Evolutionary conservation across 2,888 invertebrate species (phyloP).

Genomic region (Caenorhabditis virilis): DNA sequence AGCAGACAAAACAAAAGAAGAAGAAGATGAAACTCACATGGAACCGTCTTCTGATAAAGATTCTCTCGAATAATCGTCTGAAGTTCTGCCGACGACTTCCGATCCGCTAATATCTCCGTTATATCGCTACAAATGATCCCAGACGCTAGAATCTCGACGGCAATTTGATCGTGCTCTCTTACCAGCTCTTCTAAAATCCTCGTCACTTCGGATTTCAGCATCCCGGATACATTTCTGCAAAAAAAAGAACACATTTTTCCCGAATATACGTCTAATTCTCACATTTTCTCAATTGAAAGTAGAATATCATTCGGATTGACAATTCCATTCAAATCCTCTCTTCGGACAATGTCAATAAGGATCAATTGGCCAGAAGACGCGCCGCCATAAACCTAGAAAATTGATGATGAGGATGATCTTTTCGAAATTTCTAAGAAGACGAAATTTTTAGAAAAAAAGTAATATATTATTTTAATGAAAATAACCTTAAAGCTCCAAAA

Average conservation of each 20-base stretch:
- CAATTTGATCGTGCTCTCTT: constrained; percentile 44
- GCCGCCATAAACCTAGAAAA: constrained; percentile 44
- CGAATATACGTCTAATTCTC: constrained; percentile 10
- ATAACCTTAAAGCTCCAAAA: too few relatives aligned
- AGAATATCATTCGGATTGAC: constrained; percentile 46
- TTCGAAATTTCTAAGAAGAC: neutral
- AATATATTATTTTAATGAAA: too few relatives aligned
- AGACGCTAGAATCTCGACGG: constrained; percentile 49
- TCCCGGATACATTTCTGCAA: constrained; percentile 48
- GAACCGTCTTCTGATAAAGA: constrained; percentile 75
- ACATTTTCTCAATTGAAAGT: constrained; percentile 44
- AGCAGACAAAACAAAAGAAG: neutral
- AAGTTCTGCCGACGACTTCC: constrained; percentile 69
- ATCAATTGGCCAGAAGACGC: constrained; percentile 42
- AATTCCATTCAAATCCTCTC: constrained; percentile 46
- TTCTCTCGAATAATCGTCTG: constrained; percentile 77
- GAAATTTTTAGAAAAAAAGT: too few relatives aligned
- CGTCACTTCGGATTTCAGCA: constrained; percentile 44
- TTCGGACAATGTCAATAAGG: constrained; percentile 42
- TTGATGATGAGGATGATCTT: neutral
- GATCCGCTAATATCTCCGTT: constrained; percentile 54
- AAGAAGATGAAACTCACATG: constrained; percentile 67
- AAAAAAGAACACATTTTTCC: neutral
- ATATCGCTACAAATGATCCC: constrained; percentile 55
- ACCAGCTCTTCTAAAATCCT: constrained; percentile 39